Evolutionary conservation across 2,113 vertebrate genomes (phyloP), one percentile per base, ranked within the genome.

Genomic region (Psilopogon haemacephalus): DNA sequence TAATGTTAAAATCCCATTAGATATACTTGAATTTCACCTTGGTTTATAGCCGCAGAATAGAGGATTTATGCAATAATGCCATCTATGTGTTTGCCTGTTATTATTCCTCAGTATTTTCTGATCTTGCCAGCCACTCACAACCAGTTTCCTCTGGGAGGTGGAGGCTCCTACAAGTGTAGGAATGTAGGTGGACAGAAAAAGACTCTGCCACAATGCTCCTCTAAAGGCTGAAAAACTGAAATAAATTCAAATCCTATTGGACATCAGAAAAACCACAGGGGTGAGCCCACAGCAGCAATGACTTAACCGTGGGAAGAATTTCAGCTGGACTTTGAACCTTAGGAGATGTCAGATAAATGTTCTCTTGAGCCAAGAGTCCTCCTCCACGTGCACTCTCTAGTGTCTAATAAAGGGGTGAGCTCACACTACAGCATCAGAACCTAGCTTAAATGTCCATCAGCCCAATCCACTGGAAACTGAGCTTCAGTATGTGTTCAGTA

Each of bases 321-420:
- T 96, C 95, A 96, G 93, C 82, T 94, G 92, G 95, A 86, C 68
- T 94, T 83, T 73, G 65, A 75, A 94, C 90, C 88, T 91, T 60
- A 85, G 37, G 83, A 94, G 75, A 86, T 94, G 92, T 93, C 76
- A 83, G 92, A 91, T 8, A 44, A 76, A 50, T 0, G 60, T 56
- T 72, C 10, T 93, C 72, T 56, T 90, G 75, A 84, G 91, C 83
- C 93, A 94, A 83, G 37, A 89, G 46, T 42, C 85, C 72, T 87
- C 90, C 67, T 89, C 93, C 92, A 86, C 52, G 56, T 77, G 82
- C 60, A 80, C 56, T 89, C 94, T 87, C 92, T 14, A 15, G 76
- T 23, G 92, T 63, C 88, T 50, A 89, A 37, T 95, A 94, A 95
- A 95, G 72, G 44, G 37, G 68, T 96, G 95, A 94, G 92, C 85